These are phyloP conservation scores for Theristus sp. DNA, from an alignment of 2,888 invertebrate genomes.

Conservation along the genomic window DNA sequence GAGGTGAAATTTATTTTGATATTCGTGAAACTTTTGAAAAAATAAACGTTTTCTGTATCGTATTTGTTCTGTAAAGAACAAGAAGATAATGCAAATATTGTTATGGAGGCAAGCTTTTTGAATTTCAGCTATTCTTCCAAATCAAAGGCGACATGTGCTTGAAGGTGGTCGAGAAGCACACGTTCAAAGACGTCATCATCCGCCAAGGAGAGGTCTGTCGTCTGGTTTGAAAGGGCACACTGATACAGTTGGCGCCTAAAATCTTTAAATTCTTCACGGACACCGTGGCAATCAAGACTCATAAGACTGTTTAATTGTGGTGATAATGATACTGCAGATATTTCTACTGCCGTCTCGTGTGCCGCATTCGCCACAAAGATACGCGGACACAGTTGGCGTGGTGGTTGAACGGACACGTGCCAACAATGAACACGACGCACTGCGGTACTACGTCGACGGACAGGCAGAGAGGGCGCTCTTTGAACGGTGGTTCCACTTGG, in stretches of 20 bases:
- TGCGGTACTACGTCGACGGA: slow-evolving; percentile 38
- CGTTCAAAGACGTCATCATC: slow-evolving; percentile 35
- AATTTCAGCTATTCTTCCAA: slow-evolving; percentile 36
- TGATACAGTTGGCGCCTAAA: too few relatives aligned
- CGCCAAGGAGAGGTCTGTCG: slow-evolving; percentile 36
- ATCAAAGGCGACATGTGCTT: slow-evolving; percentile 39
- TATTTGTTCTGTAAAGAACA: background rate
- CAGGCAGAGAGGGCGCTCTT: slow-evolving; percentile 33
- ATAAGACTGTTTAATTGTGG: too few relatives aligned
- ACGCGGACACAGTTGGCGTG: slow-evolving; percentile 36
- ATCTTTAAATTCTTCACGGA: too few relatives aligned
- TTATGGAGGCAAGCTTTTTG: background rate
- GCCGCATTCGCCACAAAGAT: slow-evolving; percentile 40
- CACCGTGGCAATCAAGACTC: too few relatives aligned
- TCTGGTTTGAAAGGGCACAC: too few relatives aligned
- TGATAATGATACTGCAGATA: too few relatives aligned
- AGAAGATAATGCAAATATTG: slow-evolving; percentile 7
- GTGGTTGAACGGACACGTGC: slow-evolving; percentile 38
- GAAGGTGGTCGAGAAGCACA: slow-evolving; percentile 36
- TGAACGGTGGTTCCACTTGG: slow-evolving; percentile 40
- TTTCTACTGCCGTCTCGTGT: slow-evolving; percentile 38
- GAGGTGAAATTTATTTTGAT: slow-evolving; percentile 28
- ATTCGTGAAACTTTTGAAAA: background rate
- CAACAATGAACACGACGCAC: slow-evolving; percentile 34
- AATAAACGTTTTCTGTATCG: background rate